phyloP scores from a whole-genome alignment of 2,113 vertebrate genomes.

The Prunella fulvescens region DNA sequence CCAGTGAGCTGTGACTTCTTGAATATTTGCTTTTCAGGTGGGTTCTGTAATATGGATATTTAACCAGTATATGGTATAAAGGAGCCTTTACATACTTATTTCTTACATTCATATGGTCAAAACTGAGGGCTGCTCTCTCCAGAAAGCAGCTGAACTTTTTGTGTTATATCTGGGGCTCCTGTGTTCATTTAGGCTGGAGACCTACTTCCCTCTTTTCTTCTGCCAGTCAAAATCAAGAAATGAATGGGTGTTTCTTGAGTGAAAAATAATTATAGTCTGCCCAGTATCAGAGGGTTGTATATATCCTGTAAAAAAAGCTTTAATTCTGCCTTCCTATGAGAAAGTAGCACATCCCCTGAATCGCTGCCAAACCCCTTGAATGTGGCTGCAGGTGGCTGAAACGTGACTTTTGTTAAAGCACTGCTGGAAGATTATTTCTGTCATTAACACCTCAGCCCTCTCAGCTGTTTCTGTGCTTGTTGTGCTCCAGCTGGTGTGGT shows the following conservation, averaged over 20 bases:
- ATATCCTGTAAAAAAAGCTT: not conserved
- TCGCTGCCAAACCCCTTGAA: not conserved
- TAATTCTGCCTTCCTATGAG: not conserved
- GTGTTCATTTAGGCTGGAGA: not conserved
- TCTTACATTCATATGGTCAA: not conserved
- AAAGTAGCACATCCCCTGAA: not conserved
- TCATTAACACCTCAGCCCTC: not conserved
- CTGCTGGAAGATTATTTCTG: not conserved
- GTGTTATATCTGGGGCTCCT: not conserved
- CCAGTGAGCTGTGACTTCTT: not conserved
- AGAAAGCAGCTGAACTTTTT: not conserved
- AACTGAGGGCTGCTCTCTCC: not conserved
- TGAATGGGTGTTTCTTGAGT: not conserved
- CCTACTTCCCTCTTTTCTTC: not conserved
- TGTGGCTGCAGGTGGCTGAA: constrained; percentile 14
- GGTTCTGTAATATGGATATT: not conserved
- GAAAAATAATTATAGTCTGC: not conserved
- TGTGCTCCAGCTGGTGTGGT: not conserved
- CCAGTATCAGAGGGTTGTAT: not conserved
- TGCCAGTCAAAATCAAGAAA: not conserved
- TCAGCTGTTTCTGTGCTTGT: not conserved
- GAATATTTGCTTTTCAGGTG: not conserved
- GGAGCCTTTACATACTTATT: not conserved
- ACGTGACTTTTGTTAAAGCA: not conserved
- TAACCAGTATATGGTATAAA: not conserved